These are phyloP conservation scores for Papilio xuthus DNA, from an alignment of 1,140 invertebrate species.

Conservation along the genomic window DNA sequence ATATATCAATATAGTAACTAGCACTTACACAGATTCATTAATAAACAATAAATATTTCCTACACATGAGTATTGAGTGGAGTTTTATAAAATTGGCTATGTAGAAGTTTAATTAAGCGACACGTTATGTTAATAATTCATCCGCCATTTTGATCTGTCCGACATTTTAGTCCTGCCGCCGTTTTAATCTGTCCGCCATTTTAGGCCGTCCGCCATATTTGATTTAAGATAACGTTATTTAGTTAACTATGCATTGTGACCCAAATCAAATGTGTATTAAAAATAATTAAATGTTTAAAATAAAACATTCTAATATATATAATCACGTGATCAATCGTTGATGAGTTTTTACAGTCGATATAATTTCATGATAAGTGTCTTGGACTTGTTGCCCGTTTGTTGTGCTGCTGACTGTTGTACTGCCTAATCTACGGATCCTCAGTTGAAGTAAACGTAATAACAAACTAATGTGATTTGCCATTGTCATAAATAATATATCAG, in stretches of 20 bases:
- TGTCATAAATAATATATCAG: constrained; percentile 70
- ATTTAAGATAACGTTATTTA: neutral
- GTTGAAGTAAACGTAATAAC: constrained; percentile 64
- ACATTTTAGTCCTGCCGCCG: neutral
- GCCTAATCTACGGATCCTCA: constrained; percentile 58
- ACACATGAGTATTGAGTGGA: neutral
- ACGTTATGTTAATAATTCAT: neutral
- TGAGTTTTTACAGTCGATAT: constrained; percentile 64
- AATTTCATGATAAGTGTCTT: constrained; percentile 60
- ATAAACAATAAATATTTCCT: neutral
- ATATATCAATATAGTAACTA: neutral
- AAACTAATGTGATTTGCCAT: constrained; percentile 74
- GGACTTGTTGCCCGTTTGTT: neutral
- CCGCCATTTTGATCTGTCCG: neutral
- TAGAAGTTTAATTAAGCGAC: too few relatives aligned
- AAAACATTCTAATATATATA: neutral
- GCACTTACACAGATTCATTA: neutral
- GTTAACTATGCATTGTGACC: neutral
- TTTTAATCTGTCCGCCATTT: neutral
- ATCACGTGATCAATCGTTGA: constrained; percentile 66
- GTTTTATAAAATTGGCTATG: neutral
- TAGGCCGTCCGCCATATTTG: neutral
- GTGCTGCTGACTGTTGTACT: neutral
- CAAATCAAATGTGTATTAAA: neutral
- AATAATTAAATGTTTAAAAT: neutral